Conservation (phyloP, 2,797 vertebrate species). For the Darevskia nairensis region DNA sequence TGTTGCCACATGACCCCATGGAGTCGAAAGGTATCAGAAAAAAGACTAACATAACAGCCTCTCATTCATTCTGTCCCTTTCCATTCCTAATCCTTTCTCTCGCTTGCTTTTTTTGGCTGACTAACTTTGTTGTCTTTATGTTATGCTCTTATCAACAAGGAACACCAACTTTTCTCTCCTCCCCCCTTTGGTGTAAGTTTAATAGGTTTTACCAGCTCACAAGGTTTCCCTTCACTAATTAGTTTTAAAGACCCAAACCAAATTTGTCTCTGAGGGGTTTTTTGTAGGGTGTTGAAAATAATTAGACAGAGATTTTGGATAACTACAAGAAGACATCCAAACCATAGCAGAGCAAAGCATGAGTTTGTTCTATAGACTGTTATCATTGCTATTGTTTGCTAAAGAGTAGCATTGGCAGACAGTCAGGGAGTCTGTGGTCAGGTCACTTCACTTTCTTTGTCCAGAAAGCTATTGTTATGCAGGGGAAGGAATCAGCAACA, state of each 20-base stretch:
- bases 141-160: conserved; percentile 59
- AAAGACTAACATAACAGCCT: conserved; percentile 70
- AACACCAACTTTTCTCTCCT: not conserved
- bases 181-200: conserved; percentile 39
- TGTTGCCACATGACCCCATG: conserved; percentile 98
- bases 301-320: conserved; percentile 32
- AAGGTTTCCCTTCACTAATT: conserved; percentile 1
- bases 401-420: conserved; percentile 68
- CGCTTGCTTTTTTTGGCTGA: conserved; percentile 75
- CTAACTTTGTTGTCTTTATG: conserved; percentile 64
- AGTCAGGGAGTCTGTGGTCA: conserved; percentile 56
- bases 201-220: conserved; percentile 32
- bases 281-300: not conserved
- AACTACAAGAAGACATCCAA: conserved; percentile 30
- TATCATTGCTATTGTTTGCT: conserved; percentile 62
- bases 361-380: conserved; percentile 54
- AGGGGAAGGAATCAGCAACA: conserved; percentile 79
- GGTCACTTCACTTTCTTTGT: conserved; percentile 71
- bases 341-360: conserved; percentile 37
- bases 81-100: conserved; percentile 68
- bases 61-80: conserved; percentile 65
- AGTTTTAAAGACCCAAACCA: conserved; percentile 35
- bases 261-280: accelerated
- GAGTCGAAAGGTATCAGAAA: conserved; percentile 98
- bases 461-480: conserved; percentile 77